Evolutionary conservation across 2,797 vertebrate genomes (phyloP).

Genomic region (Columba guinea): DNA sequence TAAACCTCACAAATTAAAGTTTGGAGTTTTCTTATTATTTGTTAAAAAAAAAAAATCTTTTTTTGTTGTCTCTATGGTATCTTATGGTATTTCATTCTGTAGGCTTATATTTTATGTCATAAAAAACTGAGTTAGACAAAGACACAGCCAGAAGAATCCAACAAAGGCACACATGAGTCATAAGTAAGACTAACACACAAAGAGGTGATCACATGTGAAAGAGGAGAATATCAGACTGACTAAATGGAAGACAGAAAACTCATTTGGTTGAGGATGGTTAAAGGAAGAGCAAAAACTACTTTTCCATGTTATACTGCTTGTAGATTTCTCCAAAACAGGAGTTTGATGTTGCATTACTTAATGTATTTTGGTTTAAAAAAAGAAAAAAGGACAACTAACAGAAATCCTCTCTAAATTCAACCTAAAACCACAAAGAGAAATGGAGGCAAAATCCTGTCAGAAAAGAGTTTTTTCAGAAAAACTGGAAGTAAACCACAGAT

Average conservation of each 20-base stretch:
- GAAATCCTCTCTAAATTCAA: not conserved
- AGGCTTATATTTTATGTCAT: not conserved
- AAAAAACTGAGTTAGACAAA: not conserved
- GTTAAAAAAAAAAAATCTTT: not conserved
- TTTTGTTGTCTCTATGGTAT: not conserved
- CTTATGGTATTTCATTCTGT: not conserved
- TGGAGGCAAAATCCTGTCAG: not conserved
- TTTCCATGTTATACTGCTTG: not conserved
- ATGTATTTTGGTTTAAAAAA: not conserved
- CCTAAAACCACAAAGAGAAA: not conserved
- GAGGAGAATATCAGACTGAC: not conserved
- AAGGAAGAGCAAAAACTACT: not conserved
- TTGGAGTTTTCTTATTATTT: not conserved
- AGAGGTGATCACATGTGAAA: not conserved
- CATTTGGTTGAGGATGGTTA: not conserved
- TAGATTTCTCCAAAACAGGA: accelerated
- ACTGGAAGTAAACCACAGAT: not conserved
- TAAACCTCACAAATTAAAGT: not conserved
- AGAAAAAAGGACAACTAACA: not conserved
- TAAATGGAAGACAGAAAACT: not conserved
- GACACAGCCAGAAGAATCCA: not conserved
- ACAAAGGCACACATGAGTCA: not conserved
- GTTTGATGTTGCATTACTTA: not conserved
- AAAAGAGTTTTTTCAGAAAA: not conserved
- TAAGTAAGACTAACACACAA: not conserved